Conservation (phyloP, 2,113 vertebrate genomes). For the Cariama cristata region DNA sequence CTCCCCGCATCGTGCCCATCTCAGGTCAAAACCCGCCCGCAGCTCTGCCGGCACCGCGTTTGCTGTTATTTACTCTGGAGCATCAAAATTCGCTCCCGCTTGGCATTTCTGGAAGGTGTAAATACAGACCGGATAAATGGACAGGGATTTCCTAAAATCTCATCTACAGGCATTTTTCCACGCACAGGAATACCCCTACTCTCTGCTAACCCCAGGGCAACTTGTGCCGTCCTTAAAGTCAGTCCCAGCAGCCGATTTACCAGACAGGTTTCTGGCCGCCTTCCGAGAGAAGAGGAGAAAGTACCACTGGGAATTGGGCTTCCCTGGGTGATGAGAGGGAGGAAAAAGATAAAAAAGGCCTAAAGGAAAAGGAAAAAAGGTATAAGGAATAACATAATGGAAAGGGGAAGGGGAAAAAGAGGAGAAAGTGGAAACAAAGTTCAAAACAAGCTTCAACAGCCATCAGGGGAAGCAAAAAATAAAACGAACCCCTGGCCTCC, state of each 20-base stretch:
- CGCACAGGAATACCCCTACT: not conserved
- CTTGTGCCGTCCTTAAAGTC: not conserved
- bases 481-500: not conserved
- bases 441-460: not conserved
- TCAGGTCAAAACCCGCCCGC: not conserved
- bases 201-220: not conserved
- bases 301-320: not conserved
- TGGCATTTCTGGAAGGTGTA: not conserved
- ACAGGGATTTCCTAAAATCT: not conserved
- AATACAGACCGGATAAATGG: not conserved
- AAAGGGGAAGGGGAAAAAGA: not conserved
- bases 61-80: not conserved
- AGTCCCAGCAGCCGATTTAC: not conserved
- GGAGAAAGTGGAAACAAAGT: not conserved
- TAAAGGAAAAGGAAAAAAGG: not conserved
- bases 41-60: accelerated
- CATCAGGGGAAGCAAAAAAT: not conserved
- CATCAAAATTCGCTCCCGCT: accelerated
- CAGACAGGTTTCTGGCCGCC: not conserved
- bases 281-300: not conserved
- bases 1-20: not conserved
- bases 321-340: not conserved
- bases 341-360: not conserved
- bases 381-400: not conserved
- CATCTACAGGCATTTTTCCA: not conserved